Evolutionary conservation across 1,140 invertebrate species (phyloP).

Genomic region (Asbolus verrucosus): DNA sequence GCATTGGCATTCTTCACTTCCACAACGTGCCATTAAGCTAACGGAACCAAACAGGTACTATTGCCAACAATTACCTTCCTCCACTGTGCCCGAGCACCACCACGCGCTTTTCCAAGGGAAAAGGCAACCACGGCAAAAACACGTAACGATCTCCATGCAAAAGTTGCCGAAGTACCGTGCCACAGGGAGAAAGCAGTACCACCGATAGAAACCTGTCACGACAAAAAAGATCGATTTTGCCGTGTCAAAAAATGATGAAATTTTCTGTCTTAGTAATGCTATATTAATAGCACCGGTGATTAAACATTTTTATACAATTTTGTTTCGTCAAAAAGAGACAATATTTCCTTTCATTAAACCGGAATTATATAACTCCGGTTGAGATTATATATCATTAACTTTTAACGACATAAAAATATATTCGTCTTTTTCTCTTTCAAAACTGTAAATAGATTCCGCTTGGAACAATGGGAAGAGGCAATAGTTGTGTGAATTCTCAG

Average conservation of each 20-base stretch:
- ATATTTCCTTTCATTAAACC: constrained; percentile 43
- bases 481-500: constrained; percentile 1
- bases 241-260: neutral
- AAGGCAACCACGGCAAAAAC: too few relatives aligned
- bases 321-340: constrained; percentile 28
- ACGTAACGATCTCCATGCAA: too few relatives aligned
- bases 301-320: constrained; percentile 32
- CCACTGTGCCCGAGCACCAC: too few relatives aligned
- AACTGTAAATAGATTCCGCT: neutral
- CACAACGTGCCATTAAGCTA: neutral
- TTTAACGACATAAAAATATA: constrained; percentile 22
- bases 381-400: constrained; percentile 45
- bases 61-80: constrained; percentile 24
- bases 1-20: constrained; percentile 5
- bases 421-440: constrained; percentile 13
- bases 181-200: neutral
- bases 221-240: constrained; percentile 1
- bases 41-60: constrained; percentile 21
- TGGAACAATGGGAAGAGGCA: constrained; percentile 5
- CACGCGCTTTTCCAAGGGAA: too few relatives aligned
- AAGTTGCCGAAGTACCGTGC: constrained; percentile 3
- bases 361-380: constrained; percentile 26
- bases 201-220: constrained; percentile 1
- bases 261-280: constrained; percentile 15
- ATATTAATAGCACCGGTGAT: constrained; percentile 36